Conservation (phyloP, 2,888 invertebrate species). For the Pandemis cinnamomeana region DNA sequence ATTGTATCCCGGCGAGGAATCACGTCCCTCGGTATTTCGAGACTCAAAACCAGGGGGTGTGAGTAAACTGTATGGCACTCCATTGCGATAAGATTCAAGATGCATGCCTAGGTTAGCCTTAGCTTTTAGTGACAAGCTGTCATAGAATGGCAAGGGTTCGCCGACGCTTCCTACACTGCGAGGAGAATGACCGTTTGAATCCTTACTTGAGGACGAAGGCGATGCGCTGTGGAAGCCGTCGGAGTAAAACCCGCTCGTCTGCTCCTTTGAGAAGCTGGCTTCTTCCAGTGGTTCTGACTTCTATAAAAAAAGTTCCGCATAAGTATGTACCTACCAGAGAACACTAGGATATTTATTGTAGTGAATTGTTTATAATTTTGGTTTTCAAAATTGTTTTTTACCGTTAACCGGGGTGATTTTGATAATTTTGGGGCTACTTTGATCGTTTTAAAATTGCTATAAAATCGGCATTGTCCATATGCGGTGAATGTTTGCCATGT, state of each 20-base stretch:
- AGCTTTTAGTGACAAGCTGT: conserved; percentile 71
- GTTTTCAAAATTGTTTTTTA: too few species aligned
- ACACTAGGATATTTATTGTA: background rate
- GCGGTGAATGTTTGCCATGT: too few species aligned
- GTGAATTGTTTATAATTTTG: too few species aligned
- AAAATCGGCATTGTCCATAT: too few species aligned
- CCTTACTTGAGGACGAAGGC: conserved; percentile 84
- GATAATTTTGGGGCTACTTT: too few species aligned
- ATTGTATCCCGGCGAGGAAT: conserved; percentile 68
- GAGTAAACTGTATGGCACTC: conserved; percentile 84
- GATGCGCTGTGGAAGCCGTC: conserved; percentile 85
- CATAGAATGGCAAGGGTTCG: conserved; percentile 73
- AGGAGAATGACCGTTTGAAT: conserved; percentile 80
- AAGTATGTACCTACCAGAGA: background rate
- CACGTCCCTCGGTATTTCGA: conserved; percentile 64
- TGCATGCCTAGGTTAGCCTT: conserved; percentile 78
- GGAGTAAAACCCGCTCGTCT: conserved; percentile 86
- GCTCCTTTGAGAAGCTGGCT: conserved; percentile 80
- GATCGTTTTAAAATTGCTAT: too few species aligned
- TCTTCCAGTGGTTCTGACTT: conserved; percentile 84
- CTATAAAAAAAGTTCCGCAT: conserved; percentile 65
- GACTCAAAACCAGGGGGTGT: conserved; percentile 85
- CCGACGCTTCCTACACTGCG: conserved; percentile 75
- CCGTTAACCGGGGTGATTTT: too few species aligned
- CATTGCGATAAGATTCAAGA: conserved; percentile 71